phyloP scores from a whole-genome alignment of 2,113 vertebrate species.

The Dascyllus trimaculatus region DNA sequence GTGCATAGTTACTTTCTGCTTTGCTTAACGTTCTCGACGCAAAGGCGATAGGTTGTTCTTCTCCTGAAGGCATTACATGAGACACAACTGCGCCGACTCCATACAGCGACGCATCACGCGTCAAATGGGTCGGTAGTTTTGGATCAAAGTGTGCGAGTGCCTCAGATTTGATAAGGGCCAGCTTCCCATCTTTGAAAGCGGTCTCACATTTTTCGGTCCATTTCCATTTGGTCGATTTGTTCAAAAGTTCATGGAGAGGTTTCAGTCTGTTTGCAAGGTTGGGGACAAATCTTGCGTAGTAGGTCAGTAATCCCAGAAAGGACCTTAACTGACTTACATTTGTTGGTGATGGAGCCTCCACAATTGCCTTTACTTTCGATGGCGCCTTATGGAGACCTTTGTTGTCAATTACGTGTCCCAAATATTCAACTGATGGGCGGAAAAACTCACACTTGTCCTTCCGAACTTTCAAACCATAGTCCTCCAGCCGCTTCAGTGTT shows the following conservation, averaged over 20 bases:
- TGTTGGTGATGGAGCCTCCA: neutral
- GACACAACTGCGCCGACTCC: neutral
- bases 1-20: neutral
- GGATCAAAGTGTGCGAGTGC: neutral
- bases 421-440: too few relatives aligned
- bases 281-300: neutral
- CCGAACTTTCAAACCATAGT: too few relatives aligned
- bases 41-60: constrained; percentile 3
- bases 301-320: constrained; percentile 22
- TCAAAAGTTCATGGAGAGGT: neutral
- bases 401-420: too few relatives aligned
- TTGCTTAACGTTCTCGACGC: neutral
- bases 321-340: constrained; percentile 24
- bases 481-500: too few relatives aligned
- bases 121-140: too few relatives aligned
- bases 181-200: neutral
- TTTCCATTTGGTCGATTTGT: neutral
- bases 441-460: too few relatives aligned
- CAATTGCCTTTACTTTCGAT: neutral
- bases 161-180: neutral
- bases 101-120: too few relatives aligned
- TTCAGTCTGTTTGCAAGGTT: neutral
- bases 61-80: neutral
- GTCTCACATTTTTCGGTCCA: constrained; percentile 14
- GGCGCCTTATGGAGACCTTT: too few relatives aligned